Base-by-base conservation (phyloP, 2,888 invertebrate genomes). In the Apamea monoglypha region DNA sequence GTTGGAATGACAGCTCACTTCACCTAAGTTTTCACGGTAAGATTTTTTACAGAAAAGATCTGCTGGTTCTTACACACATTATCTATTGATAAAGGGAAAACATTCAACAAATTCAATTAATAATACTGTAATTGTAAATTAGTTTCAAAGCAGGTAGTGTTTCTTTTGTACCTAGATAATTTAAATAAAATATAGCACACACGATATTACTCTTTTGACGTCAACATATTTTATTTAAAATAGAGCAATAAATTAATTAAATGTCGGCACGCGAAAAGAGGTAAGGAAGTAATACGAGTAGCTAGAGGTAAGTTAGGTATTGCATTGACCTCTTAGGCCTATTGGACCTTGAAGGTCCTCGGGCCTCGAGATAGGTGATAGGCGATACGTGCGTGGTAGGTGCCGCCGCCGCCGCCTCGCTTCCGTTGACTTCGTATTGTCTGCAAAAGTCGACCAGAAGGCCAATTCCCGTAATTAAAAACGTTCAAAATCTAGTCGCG, bases 111-210 rank as follows among this genome's bases (percentile, higher is more conserved):
- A 18, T 64, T 44, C n/a, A 50, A 47, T 56, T 8, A 79, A n/a
- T n/a, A n/a, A n/a, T n/a, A n/a, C n/a, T n/a, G n/a, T n/a, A n/a
- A n/a, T n/a, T n/a, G 21, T 78, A 53, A 64, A 14, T 67, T n/a
- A n/a, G n/a, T n/a, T 53, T 18, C 16, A 50, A 36, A 5, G 25
- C 2, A 63, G 36, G 6, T 25, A 5, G 64, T 36, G 64, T 36
- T 83, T 76, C 10, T 40, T 69, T 14, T n/a, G 25, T 47, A 47
- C 16, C 47, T 47, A 16, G 21, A 29, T 40, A 40, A 71, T 81
- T 59, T 69, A 73, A 81, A 73, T 85, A 59, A 85, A 73, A 82
- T 85, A 73, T 70, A 84, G 80, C 66, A 53, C 81, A 44, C 63
- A 76, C 76, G 21, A 70, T 56, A n/a, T 86, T 29, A 77, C 77